Base-by-base conservation (phyloP, 2,888 invertebrate genomes). In the Ormyrus nitidulus region DNA sequence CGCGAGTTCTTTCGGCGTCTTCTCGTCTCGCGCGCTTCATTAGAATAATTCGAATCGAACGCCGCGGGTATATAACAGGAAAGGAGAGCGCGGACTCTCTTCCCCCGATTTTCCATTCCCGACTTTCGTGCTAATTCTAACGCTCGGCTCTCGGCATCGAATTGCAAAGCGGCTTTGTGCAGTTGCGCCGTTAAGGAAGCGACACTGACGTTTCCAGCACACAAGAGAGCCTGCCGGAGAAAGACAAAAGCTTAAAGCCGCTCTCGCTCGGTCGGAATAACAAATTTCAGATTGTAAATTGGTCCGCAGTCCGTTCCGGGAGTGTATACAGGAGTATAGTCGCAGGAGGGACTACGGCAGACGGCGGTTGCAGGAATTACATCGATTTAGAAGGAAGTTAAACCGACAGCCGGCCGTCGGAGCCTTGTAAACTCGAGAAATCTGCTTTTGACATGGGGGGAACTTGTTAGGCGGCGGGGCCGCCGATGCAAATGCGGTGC, bases 261-360 rank as follows among this genome's bases (percentile, higher is more conserved):
- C 51, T 59, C 79, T 71, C 62, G 79, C 51, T 83, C 78, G 83
- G 70, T 69, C 61, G 80, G 82, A 83, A 83, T 82, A 83, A 83
- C 83, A 80, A 83, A 83, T 83, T 81, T 76, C 69, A 70, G 80
- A 80, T 80, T 80, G 77, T 74, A 80, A 82, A 82, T 82, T 80
- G 82, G 74, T 68, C 81, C 81, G 76, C 71, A 61, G 71, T 58
- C 78, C 51, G 72, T 46, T 19, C 34, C 13, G 11, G 9, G 62
- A 11, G 8, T 51, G 44, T n/a, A 51, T 46, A 13, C 0, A 6
- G 54, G 56, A 46, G 46, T 56, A 73, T 56, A 73, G 62, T 61
- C 10, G 34, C 46, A 5, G 9, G 34, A n/a, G 11, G 11, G 8
- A 46, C 19, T 49, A 34, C 54, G 10, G 34, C 44, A 46, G 46